Evolutionary conservation across 2,888 invertebrate species (phyloP).

Genomic region (Prosopocoilus inquinatus): DNA sequence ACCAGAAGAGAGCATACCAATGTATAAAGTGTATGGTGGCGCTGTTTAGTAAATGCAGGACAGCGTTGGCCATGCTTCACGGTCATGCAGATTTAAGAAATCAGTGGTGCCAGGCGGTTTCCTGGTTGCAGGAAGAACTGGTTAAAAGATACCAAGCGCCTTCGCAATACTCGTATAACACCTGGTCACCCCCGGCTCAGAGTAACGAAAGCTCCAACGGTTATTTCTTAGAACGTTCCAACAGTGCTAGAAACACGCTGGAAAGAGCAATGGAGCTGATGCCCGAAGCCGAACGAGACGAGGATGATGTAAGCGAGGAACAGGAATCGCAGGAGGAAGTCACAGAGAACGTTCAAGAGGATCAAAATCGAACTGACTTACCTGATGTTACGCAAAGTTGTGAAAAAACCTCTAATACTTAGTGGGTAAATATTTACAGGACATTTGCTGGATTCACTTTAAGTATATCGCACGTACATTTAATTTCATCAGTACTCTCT

Average conservation of each 20-base stretch:
- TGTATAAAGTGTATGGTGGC: constrained; percentile 94
- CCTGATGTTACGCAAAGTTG: constrained; percentile 44
- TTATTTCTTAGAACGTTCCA: constrained; percentile 90
- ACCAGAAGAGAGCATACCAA: constrained; percentile 95
- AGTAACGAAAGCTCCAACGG: constrained; percentile 95
- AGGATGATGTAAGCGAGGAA: constrained; percentile 45
- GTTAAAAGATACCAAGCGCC: constrained; percentile 69
- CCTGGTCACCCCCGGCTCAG: constrained; percentile 92
- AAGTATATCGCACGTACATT: background rate
- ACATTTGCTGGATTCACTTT: constrained; percentile 6
- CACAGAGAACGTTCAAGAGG: constrained; percentile 32
- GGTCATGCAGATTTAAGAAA: constrained; percentile 75
- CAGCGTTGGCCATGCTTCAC: constrained; percentile 77
- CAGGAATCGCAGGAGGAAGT: constrained; percentile 45
- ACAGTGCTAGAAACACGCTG: constrained; percentile 87
- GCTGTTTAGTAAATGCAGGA: constrained; percentile 81
- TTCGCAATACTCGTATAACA: constrained; percentile 80
- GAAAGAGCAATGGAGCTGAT: constrained; percentile 75
- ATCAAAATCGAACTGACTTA: constrained; percentile 33
- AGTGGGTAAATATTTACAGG: constrained; percentile 8
- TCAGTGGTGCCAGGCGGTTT: constrained; percentile 86
- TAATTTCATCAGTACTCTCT: background rate
- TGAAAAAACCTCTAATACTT: constrained; percentile 34
- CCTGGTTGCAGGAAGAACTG: constrained; percentile 94
- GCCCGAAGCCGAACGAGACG: constrained; percentile 60